Conservation (phyloP, 1,140 invertebrate genomes). For the Drosophila repleta region DNA sequence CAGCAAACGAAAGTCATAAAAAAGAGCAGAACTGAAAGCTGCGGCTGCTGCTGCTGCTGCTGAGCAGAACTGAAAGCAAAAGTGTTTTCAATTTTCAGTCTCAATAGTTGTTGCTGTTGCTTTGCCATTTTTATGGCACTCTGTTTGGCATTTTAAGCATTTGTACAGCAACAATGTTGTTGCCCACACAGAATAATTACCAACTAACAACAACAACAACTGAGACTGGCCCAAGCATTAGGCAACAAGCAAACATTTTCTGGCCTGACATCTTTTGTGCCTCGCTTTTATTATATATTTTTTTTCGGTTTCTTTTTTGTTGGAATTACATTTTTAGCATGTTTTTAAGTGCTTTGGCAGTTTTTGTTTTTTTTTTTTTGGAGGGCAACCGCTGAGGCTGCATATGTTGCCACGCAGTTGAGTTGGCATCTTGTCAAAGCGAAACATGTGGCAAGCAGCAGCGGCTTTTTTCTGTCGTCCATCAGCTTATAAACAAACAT, state of each 20-base stretch:
- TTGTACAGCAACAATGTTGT: conserved; percentile 58
- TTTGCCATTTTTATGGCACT: conserved; percentile 47
- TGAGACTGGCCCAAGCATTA: conserved; percentile 34
- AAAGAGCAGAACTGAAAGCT: conserved; percentile 27
- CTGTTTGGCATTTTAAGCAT: conserved; percentile 44
- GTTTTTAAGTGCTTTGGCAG: conserved; percentile 65
- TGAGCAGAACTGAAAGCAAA: conserved; percentile 71
- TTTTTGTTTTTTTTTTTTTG: not conserved
- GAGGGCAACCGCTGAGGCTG: not conserved
- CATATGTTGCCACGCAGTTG: conserved; percentile 47
- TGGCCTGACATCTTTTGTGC: conserved; percentile 48
- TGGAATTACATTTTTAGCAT: conserved; percentile 52
- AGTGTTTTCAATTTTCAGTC: conserved; percentile 52
- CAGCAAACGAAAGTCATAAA: conserved; percentile 57
- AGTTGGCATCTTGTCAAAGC: conserved; percentile 75
- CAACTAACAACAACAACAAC: conserved; percentile 21
- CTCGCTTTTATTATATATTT: conserved; percentile 34
- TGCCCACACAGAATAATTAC: conserved; percentile 42
- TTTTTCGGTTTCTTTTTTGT: conserved; percentile 36
- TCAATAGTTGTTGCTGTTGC: conserved; percentile 16
- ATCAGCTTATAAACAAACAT: conserved; percentile 46
- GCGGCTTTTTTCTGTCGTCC: conserved; percentile 18
- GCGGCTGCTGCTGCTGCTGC: conserved; percentile 23
- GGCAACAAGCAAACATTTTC: conserved; percentile 45
- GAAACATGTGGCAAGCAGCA: conserved; percentile 74